Conservation (phyloP, 92 coral and sea anemone genomes). For the Paramuricea clavata region DNA sequence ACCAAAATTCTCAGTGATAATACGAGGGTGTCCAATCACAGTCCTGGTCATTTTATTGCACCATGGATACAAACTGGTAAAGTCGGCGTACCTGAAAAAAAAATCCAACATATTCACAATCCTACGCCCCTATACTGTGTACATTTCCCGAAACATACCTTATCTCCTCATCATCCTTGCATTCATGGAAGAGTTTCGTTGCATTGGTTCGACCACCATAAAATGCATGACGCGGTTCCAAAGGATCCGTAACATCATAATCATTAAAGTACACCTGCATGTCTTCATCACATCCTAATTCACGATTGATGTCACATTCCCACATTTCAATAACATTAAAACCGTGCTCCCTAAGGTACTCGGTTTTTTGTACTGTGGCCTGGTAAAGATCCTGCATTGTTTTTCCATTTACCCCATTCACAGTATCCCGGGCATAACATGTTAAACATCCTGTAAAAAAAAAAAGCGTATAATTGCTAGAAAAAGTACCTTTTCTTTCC, state of each 20-base stretch:
- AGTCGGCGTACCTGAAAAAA: neutral
- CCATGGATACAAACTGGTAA: neutral
- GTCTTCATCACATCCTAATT: slow-evolving; percentile 3
- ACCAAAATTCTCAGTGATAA: too few species aligned
- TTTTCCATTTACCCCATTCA: slow-evolving; percentile 18
- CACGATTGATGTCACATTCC: slow-evolving; percentile 51
- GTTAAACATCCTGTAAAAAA: neutral
- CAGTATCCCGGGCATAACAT: slow-evolving; percentile 40
- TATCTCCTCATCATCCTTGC: slow-evolving; percentile 1
- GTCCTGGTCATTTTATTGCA: neutral
- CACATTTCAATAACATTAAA: slow-evolving; percentile 50
- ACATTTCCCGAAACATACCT: neutral
- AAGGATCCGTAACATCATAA: neutral
- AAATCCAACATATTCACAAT: too few species aligned
- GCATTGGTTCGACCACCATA: too few species aligned
- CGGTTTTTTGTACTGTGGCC: slow-evolving; percentile 19
- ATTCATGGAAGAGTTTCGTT: too few species aligned
- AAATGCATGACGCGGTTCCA: too few species aligned
- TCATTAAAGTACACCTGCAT: slow-evolving; percentile 25
- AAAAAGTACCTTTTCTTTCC: slow-evolving; percentile 14
- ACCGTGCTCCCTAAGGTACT: slow-evolving; percentile 33
- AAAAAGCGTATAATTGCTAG: slow-evolving; percentile 36
- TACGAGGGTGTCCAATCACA: neutral
- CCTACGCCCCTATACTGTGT: neutral
- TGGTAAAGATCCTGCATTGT: slow-evolving; percentile 62